Conservation (phyloP, 2,797 vertebrate species). For the Poeciliopsis turneri region DNA sequence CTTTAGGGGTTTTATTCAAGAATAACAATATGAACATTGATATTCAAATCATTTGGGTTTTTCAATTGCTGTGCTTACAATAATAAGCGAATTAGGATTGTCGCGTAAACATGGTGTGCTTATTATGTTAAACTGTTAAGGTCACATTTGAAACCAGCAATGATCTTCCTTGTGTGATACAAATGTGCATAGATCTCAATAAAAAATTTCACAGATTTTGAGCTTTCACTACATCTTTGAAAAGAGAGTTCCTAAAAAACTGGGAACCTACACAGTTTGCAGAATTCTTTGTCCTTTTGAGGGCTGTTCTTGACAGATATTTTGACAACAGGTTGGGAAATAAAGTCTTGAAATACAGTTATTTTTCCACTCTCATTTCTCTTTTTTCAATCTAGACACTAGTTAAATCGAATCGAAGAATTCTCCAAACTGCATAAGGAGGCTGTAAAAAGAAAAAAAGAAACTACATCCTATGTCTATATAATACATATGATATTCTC, state of each 20-base stretch:
- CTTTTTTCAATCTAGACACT: neutral
- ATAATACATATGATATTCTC: neutral
- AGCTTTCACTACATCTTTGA: neutral
- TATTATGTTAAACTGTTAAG: neutral
- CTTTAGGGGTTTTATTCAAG: neutral
- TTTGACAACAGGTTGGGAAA: neutral
- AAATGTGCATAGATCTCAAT: neutral
- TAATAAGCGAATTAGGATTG: neutral
- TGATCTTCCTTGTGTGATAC: neutral
- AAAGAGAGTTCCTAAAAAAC: neutral
- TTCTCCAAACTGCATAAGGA: neutral
- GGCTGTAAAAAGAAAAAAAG: neutral
- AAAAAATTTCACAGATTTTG: neutral
- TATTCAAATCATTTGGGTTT: neutral
- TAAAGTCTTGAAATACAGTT: neutral
- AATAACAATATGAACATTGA: neutral
- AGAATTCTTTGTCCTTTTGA: neutral
- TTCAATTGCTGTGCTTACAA: neutral
- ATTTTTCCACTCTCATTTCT: neutral
- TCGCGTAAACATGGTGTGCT: neutral
- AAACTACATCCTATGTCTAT: too few relatives aligned
- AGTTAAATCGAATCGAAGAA: neutral
- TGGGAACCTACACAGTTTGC: neutral
- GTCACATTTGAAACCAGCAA: neutral
- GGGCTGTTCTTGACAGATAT: too few relatives aligned